Evolutionary conservation across 2,888 invertebrate genomes (phyloP), one percentile per base, ranked within the genome.

Genomic region (Hirtodrosophila duncani): DNA sequence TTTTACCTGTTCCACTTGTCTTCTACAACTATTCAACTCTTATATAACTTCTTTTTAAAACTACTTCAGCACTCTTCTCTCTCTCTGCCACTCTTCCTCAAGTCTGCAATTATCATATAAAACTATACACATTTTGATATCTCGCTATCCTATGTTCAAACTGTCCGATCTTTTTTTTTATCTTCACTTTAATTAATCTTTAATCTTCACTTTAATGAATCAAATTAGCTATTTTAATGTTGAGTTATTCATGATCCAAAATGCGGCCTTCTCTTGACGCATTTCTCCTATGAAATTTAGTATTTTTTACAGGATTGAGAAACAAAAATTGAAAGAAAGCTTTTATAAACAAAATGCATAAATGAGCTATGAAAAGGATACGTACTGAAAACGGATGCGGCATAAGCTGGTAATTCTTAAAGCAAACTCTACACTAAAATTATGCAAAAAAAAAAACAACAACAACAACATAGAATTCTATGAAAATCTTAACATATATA

Each of bases 271-370:
- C n/a, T 21, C 10, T 63, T 53, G 58, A 13, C 74, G 79, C 34
- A 48, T 63, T 69, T 79, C 38, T 36, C 53, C 9, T 67, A 55
- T 58, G 61, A 27, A 38, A 55, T 58, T 69, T 79, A 79, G 75
- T 42, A 65, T 65, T 67, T 68, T 75, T 75, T 72, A 63, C 75
- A 75, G 75, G 74, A 63, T 43, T 63, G 68, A 78, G 61, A 58
- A 41, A 41, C 21, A 29, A 46, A 46, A 48, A 24, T 26, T 23
- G 41, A 24, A 39, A 51, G 26, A 60, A 34, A 51, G 26, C 39
- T 30, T 14, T 52, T 18, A 42, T 46, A 36, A 50, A 58, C 63
- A 56, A 56, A 56, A 41, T 56, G 27, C 60, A 50, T 60, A 43
- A 33, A 45, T 46, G 49, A 52, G 64, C n/a, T n/a, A n/a, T n/a